Evolutionary conservation across 2,888 invertebrate species (phyloP).

Genomic region (Amphimallon solstitiale): DNA sequence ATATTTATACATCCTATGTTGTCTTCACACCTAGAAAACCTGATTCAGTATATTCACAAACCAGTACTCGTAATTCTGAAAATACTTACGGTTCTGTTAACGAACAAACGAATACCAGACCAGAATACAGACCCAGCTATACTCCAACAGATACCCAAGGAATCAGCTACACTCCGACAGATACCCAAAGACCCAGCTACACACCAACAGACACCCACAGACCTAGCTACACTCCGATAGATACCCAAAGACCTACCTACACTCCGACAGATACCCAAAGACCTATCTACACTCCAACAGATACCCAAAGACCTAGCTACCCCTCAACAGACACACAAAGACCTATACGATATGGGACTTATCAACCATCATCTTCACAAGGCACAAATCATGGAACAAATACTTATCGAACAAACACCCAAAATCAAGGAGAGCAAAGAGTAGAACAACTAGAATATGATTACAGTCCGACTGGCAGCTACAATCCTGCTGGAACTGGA

Average conservation of each 20-base stretch:
- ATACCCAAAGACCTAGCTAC: too few species aligned
- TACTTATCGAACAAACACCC: background rate
- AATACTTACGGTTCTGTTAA: background rate
- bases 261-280: too few species aligned
- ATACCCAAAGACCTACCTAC: background rate
- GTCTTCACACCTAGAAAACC: conserved; percentile 16
- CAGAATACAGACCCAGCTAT: background rate
- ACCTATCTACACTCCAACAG: too few species aligned
- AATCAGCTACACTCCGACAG: too few species aligned
- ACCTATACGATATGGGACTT: conserved; percentile 7
- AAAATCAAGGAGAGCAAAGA: conserved; percentile 2
- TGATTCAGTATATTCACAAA: background rate
- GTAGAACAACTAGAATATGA: conserved; percentile 8
- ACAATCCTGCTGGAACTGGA: background rate
- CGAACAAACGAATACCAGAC: background rate
- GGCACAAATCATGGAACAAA: too few species aligned
- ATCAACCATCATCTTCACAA: conserved; percentile 1
- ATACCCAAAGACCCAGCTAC: background rate
- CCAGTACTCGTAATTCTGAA: background rate
- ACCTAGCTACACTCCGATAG: background rate
- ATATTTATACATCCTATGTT: conserved; percentile 21
- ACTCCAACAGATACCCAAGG: too few species aligned
- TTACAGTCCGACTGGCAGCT: background rate
- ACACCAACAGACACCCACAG: background rate
- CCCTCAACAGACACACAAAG: background rate